phyloP scores from a whole-genome alignment of 2,888 invertebrate species.

The Volucella inflata region DNA sequence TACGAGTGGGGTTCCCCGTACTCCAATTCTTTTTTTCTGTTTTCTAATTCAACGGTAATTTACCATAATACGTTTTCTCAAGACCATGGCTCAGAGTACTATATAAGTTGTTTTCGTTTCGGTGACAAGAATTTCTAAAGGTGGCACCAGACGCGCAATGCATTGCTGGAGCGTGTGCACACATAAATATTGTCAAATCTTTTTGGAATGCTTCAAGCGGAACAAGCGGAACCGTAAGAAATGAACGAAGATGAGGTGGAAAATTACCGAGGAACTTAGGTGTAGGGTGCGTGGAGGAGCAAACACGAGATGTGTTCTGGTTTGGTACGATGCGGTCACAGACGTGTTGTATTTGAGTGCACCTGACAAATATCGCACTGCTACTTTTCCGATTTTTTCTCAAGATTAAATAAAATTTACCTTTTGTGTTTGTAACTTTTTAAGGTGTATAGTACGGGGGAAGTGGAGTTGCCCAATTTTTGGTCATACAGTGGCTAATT shows the following conservation, averaged over 20 bases:
- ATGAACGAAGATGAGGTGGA: constrained; percentile 49
- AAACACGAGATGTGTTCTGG: constrained; percentile 6
- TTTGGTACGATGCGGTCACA: not conserved
- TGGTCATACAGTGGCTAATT: too few relatives aligned
- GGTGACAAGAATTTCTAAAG: constrained; percentile 13
- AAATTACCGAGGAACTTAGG: constrained; percentile 11
- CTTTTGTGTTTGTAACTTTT: not conserved
- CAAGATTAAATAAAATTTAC: not conserved
- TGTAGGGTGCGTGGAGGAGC: not conserved
- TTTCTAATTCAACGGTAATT: constrained; percentile 63
- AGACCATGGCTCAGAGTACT: constrained; percentile 64
- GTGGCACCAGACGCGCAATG: constrained; percentile 37
- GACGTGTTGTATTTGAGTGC: constrained; percentile 25
- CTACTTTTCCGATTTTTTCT: constrained; percentile 17
- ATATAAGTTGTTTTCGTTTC: constrained; percentile 38
- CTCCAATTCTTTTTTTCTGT: not conserved
- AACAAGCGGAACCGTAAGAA: constrained; percentile 37
- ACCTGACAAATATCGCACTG: constrained; percentile 19
- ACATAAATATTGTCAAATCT: constrained; percentile 52
- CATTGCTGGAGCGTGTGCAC: constrained; percentile 31
- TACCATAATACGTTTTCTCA: constrained; percentile 62
- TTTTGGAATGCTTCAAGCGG: constrained; percentile 47
- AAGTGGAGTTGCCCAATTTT: too few relatives aligned
- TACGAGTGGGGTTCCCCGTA: not conserved
- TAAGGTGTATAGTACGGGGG: too few relatives aligned